Conservation (phyloP, 2,797 vertebrate species). For the Falco peregrinus region DNA sequence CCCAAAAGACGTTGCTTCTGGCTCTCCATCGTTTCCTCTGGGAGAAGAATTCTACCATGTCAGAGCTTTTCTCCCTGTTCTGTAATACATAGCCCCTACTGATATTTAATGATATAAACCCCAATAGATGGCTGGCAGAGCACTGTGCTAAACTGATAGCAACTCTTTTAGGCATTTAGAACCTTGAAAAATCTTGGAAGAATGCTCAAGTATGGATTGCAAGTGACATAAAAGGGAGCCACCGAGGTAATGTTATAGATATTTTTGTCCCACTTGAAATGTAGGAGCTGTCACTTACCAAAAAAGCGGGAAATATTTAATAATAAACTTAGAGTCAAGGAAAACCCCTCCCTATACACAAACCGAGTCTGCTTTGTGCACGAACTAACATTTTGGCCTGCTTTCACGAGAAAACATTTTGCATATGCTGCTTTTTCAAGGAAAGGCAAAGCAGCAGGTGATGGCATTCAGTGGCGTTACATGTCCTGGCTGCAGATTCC, state of each 20-base stretch:
- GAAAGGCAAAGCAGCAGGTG: neutral
- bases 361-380: neutral
- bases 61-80: constrained; percentile 19
- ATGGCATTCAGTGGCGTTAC: neutral
- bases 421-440: neutral
- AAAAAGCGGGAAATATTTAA: neutral
- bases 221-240: neutral
- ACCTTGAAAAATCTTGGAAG: constrained; percentile 18
- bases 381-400: neutral
- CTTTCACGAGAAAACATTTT: neutral
- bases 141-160: constrained; percentile 20
- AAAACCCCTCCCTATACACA: neutral
- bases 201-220: neutral
- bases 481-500: neutral
- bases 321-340: neutral
- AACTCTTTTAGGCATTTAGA: constrained; percentile 1
- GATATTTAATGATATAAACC: constrained; percentile 46
- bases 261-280: neutral
- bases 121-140: constrained; percentile 55
- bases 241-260: neutral
- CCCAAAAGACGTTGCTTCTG: neutral
- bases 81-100: constrained; percentile 3
- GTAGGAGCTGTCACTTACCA: neutral
- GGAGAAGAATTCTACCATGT: neutral
- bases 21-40: neutral